phyloP scores from a whole-genome alignment of 2,888 invertebrate species.

The Hirtodrosophila alboralis region DNA sequence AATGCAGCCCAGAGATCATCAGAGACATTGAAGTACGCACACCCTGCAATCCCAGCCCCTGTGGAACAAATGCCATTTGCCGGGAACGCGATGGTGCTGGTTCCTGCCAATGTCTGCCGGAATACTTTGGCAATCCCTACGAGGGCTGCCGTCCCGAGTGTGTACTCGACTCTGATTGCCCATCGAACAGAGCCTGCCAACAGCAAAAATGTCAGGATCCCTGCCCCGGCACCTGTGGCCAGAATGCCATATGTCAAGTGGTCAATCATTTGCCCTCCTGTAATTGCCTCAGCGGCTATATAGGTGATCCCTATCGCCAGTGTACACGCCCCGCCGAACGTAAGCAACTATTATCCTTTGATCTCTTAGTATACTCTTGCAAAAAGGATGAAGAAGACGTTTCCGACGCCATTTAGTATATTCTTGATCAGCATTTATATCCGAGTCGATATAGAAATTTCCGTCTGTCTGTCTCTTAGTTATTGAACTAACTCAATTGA shows the following conservation, averaged over 20 bases:
- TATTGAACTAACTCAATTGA: too few species aligned
- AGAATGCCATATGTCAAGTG: slow-evolving; percentile 90
- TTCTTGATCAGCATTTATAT: too few species aligned
- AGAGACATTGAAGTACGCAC: slow-evolving; percentile 85
- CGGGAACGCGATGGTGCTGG: slow-evolving; percentile 87
- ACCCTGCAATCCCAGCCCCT: slow-evolving; percentile 87
- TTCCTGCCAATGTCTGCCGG: slow-evolving; percentile 89
- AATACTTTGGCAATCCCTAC: slow-evolving; percentile 91
- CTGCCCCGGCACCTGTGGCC: slow-evolving; percentile 91
- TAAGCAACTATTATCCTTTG: slow-evolving; percentile 84
- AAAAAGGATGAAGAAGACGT: too few species aligned
- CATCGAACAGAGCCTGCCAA: slow-evolving; percentile 89
- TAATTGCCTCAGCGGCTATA: slow-evolving; percentile 89
- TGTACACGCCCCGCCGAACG: slow-evolving; percentile 85
- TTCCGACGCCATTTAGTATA: too few species aligned
- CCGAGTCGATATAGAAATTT: too few species aligned
- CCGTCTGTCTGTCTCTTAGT: too few species aligned
- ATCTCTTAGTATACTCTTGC: too few species aligned
- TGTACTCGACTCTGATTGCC: slow-evolving; percentile 89
- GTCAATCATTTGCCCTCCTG: slow-evolving; percentile 89
- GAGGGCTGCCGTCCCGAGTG: slow-evolving; percentile 91
- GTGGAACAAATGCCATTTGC: slow-evolving; percentile 90
- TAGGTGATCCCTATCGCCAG: slow-evolving; percentile 89
- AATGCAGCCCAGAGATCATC: slow-evolving; percentile 85
- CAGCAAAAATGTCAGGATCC: slow-evolving; percentile 91